Evolutionary conservation across 2,797 vertebrate genomes (phyloP), one percentile per base, ranked within the genome.

Genomic region (Onychomys arenicola): DNA sequence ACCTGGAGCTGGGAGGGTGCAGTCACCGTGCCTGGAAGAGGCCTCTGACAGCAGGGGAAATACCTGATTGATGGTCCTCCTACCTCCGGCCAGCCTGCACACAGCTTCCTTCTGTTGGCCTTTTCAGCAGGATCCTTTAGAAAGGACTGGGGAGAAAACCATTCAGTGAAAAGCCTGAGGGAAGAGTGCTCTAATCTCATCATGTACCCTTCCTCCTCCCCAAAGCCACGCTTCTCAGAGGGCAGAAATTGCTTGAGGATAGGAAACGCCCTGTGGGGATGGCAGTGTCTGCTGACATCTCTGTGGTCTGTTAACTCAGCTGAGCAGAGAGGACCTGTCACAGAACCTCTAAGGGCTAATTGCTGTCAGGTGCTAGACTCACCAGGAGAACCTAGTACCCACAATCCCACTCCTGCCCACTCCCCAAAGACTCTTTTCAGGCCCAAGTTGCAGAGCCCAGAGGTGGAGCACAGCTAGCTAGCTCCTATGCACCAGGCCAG

Each of bases 51-150:
- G 76, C 93, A 12, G 19, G 57, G 71, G 80, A 49, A 65, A 16
- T 25, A 25, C 40, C 8, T 9, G 10, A 0, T 0, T 43, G 67
- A 77, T 67, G 80, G 34, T 27, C 21, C n/a, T 32, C 32, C 61
- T 55, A 19, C 40, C 55, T 73, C 37, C 11, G 6, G 17, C 55
- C 73, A 23, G n/a, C 69, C 46, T 67, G 65, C 13, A 43, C 16
- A 59, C 83, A n/a, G 82, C 46, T 78, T 88, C 67, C 55, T 43
- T 13, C 90, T 67, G n/a, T 23, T 16, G 29, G 55, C 49, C 89
- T 89, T 91, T 86, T 37, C 80, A 29, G 25, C 61, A 84, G 82
- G 61, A 63, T 40, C n/a, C 71, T 96, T 75, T 88, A 55, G 17
- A 55, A 71, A 95, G 17, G 34, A 52, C 11, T 7, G 29, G 78